A percentile compares a stretch with the other conserved stretches of the same genome.
phyloP scores from a whole-genome alignment of 2,113 vertebrate genomes.

The Brachypodius melanocephalos region DNA sequence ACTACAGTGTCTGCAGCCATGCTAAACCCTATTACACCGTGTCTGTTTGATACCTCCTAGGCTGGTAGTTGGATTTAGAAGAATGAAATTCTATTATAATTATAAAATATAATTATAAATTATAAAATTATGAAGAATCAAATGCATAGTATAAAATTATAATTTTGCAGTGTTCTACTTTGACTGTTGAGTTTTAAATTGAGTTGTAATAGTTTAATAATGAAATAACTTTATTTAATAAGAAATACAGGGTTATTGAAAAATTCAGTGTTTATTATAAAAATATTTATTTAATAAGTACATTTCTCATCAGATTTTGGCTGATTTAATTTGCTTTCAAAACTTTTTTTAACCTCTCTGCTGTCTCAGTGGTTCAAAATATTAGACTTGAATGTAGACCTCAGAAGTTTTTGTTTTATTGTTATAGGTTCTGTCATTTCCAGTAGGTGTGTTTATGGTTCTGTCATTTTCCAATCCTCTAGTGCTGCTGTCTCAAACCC shows the following conservation, averaged over 20 bases:
- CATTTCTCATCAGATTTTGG: not conserved
- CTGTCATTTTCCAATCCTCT: not conserved
- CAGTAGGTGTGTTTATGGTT: not conserved
- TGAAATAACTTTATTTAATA: not conserved
- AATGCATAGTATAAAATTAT: not conserved
- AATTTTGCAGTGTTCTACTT: not conserved
- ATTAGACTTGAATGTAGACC: conserved; percentile 19
- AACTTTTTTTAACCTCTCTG: not conserved
- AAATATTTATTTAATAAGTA: not conserved
- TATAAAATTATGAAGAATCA: not conserved
- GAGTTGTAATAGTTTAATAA: not conserved
- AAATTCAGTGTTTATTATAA: not conserved
- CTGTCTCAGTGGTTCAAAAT: not conserved
- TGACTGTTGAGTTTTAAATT: conserved; percentile 59
- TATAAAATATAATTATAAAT: not conserved
- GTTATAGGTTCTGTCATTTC: not conserved
- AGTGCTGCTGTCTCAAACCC: not conserved
- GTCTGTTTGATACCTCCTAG: conserved; percentile 29
- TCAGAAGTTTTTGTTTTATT: conserved; percentile 50
- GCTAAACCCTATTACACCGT: not conserved
- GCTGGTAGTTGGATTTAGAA: conserved; percentile 18
- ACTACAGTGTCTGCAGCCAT: not conserved
- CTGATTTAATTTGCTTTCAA: not conserved
- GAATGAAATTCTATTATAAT: conserved; percentile 44
- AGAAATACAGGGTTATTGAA: not conserved